Evolutionary conservation across 2,888 invertebrate species (phyloP).

Genomic region (Noctua comes): DNA sequence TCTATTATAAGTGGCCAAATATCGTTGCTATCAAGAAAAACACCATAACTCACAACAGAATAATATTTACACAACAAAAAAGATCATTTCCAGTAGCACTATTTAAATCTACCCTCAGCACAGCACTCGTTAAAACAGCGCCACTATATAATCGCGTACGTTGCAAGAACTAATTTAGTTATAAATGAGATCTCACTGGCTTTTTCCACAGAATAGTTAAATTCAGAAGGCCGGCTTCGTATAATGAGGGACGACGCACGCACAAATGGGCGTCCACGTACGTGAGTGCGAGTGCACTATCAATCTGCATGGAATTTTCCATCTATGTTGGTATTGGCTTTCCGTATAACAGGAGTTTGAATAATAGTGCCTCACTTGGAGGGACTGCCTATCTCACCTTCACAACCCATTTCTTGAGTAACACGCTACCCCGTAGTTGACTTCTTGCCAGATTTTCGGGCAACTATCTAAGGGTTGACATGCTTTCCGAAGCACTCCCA

Average conservation of each 20-base stretch:
- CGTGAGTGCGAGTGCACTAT: neutral
- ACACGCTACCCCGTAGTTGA: neutral
- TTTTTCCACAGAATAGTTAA: slow-evolving; percentile 15
- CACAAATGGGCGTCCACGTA: neutral
- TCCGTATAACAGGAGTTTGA: neutral
- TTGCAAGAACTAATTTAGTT: slow-evolving; percentile 67
- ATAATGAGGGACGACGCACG: neutral
- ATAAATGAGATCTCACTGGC: slow-evolving; percentile 62
- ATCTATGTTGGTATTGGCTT: neutral
- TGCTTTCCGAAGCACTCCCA: neutral
- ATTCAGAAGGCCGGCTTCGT: slow-evolving; percentile 16
- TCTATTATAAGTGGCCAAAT: neutral
- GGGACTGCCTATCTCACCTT: neutral
- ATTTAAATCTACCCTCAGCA: slow-evolving; percentile 38
- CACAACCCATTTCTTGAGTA: neutral
- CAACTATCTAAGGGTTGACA: neutral
- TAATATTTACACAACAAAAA: slow-evolving; percentile 8
- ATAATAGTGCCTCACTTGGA: neutral
- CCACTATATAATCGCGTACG: slow-evolving; percentile 61
- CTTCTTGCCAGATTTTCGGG: neutral
- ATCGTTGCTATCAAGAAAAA: neutral
- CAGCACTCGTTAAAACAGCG: slow-evolving; percentile 55
- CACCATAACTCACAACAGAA: neutral
- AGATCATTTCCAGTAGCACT: slow-evolving; percentile 21
- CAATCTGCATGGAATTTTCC: neutral